phyloP scores from a whole-genome alignment of 2,888 invertebrate genomes.

The Hirtodrosophila confusa region DNA sequence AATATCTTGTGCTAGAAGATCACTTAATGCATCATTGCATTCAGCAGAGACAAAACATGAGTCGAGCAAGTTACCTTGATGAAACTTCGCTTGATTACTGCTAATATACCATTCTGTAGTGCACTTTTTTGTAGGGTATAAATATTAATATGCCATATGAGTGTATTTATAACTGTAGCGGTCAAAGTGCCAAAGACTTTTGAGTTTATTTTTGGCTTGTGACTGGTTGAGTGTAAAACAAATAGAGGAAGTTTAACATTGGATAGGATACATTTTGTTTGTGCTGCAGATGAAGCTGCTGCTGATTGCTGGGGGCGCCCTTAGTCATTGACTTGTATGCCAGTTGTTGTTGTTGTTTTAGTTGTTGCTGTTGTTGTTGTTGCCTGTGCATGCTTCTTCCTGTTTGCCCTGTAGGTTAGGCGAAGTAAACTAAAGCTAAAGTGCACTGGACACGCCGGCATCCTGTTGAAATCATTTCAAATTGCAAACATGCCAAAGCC shows the following conservation, averaged over 20 bases:
- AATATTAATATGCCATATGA: constrained; percentile 46
- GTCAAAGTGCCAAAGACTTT: constrained; percentile 58
- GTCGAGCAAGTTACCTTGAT: too few relatives aligned
- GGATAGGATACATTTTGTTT: constrained; percentile 57
- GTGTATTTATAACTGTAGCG: constrained; percentile 36
- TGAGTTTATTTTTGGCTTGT: constrained; percentile 42
- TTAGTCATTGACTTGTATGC: constrained; percentile 49
- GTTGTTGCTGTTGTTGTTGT: constrained; percentile 28
- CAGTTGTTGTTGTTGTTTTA: constrained; percentile 33
- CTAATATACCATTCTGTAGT: too few relatives aligned
- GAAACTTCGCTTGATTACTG: too few relatives aligned
- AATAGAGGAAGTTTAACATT: constrained; percentile 64
- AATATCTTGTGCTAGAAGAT: too few relatives aligned
- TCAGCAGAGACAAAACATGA: too few relatives aligned
- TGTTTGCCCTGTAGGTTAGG: constrained; percentile 55
- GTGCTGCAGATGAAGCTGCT: constrained; percentile 52
- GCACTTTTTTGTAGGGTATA: constrained; percentile 17
- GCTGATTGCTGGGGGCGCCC: constrained; percentile 47
- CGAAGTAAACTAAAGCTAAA: constrained; percentile 64
- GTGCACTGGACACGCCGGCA: constrained; percentile 74
- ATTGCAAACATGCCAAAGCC: constrained; percentile 69
- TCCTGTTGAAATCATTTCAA: constrained; percentile 78
- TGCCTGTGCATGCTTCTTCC: constrained; percentile 58
- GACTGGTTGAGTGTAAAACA: constrained; percentile 36
- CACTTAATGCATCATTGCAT: too few relatives aligned